phyloP scores from a whole-genome alignment of 1,140 invertebrate genomes.

The Hylaeus anthracinus region DNA sequence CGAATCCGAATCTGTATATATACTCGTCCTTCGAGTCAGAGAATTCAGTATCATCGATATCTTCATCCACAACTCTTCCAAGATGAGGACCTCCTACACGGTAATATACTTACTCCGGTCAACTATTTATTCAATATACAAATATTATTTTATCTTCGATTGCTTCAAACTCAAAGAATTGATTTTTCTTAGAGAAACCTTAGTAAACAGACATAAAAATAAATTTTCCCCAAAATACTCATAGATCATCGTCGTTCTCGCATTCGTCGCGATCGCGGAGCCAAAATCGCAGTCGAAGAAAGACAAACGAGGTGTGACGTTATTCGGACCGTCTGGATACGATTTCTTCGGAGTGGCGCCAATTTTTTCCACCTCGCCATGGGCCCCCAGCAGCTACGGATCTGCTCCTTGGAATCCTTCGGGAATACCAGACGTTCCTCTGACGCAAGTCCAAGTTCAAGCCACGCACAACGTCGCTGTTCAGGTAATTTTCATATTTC shows the following conservation, averaged over 20 bases:
- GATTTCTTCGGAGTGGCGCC: conserved; percentile 70
- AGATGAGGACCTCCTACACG: conserved; percentile 69
- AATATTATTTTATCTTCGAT: too few species aligned
- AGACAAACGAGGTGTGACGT: conserved; percentile 71
- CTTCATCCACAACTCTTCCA: conserved; percentile 42
- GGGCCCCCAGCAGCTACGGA: conserved; percentile 63
- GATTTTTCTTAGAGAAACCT: too few species aligned
- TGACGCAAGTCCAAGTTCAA: conserved; percentile 75
- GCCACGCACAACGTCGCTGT: conserved; percentile 76
- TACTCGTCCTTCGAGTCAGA: conserved; percentile 50
- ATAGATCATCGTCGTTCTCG: conserved; percentile 61
- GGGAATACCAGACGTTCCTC: conserved; percentile 66
- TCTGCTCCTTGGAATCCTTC: conserved; percentile 65
- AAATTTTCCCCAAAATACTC: neutral
- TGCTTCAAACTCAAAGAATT: too few species aligned
- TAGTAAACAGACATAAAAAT: too few species aligned
- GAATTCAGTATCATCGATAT: conserved; percentile 58
- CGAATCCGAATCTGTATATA: conserved; percentile 70
- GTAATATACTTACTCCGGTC: conserved; percentile 53
- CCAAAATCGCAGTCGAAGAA: conserved; percentile 63
- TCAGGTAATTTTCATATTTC: conserved; percentile 65
- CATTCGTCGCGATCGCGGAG: conserved; percentile 52
- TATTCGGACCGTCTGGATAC: conserved; percentile 69
- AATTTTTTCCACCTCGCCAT: conserved; percentile 58
- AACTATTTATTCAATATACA: neutral